Conservation (phyloP, 2,888 invertebrate genomes). For the Anthoptus insignis region DNA sequence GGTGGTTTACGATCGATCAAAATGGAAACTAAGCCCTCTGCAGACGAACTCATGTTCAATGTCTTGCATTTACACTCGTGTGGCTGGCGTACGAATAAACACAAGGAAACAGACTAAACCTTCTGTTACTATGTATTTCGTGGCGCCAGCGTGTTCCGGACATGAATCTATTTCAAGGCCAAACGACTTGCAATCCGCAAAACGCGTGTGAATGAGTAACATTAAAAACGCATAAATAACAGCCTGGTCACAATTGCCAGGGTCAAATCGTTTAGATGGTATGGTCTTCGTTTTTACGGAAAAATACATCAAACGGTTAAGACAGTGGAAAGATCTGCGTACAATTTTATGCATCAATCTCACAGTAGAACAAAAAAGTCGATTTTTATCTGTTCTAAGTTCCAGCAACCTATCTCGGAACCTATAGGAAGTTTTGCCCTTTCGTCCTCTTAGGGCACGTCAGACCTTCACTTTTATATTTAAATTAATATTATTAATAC, state of each 20-base stretch:
- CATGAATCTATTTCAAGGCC: constrained; percentile 22
- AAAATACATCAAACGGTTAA: background rate
- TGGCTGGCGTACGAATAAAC: background rate
- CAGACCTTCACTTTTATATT: no score
- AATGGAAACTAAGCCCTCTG: no score
- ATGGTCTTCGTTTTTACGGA: constrained; percentile 8
- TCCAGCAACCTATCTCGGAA: no score
- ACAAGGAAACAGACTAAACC: background rate
- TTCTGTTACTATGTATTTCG: background rate
- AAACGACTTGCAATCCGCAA: constrained; percentile 27
- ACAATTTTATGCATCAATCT: background rate
- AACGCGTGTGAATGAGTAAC: constrained; percentile 21
- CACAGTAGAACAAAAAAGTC: no score
- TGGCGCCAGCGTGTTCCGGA: constrained; percentile 9
- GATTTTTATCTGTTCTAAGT: no score
- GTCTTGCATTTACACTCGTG: no score
- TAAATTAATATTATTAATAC: no score
- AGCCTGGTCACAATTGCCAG: constrained; percentile 13
- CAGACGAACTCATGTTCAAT: no score
- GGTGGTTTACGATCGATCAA: no score
- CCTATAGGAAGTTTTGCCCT: no score
- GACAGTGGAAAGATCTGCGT: background rate
- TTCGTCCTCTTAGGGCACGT: no score
- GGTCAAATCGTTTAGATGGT: constrained; percentile 31
- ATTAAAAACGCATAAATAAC: constrained; percentile 36